Evolutionary conservation across 92 coral and sea anemone genomes (phyloP).

Genomic region (Isaurus tuberculatus): DNA sequence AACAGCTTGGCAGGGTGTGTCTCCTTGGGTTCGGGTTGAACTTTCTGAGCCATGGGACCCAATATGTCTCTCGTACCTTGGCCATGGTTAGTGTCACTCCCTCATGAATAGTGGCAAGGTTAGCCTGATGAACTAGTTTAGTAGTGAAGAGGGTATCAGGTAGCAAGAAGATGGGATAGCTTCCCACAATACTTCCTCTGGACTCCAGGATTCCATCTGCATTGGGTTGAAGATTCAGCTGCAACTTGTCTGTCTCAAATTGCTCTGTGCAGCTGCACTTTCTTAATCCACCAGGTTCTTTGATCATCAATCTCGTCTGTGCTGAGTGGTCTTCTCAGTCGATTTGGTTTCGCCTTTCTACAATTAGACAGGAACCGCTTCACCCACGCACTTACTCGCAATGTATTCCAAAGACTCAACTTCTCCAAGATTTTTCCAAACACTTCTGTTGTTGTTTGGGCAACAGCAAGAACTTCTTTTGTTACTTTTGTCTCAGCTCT

Average conservation of each 20-base stretch:
- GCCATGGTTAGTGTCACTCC: constrained; percentile 3
- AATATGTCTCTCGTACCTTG: not conserved
- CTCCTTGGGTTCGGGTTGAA: not conserved
- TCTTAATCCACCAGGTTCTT: not conserved
- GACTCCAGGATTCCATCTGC: not conserved
- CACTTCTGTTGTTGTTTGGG: not conserved
- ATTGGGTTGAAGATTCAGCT: not conserved
- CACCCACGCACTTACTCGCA: not conserved
- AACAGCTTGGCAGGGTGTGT: not conserved
- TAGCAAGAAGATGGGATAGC: not conserved
- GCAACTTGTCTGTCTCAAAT: not conserved
- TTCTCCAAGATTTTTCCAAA: not conserved
- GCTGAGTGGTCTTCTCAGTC: not conserved
- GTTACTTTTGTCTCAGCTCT: constrained; percentile 6
- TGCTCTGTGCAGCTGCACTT: not conserved
- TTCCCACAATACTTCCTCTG: not conserved
- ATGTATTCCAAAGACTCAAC: not conserved
- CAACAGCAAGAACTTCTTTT: not conserved
- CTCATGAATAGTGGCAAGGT: not conserved
- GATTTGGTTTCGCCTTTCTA: not conserved
- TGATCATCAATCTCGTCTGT: not conserved
- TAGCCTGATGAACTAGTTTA: not conserved
- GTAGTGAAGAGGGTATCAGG: not conserved
- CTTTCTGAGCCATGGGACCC: no score
- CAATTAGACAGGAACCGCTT: not conserved